Percentiles rank a stretch among this genome's conserved stretches.
phyloP scores from a whole-genome alignment of 2,113 vertebrate genomes.

The Alethe diademata region DNA sequence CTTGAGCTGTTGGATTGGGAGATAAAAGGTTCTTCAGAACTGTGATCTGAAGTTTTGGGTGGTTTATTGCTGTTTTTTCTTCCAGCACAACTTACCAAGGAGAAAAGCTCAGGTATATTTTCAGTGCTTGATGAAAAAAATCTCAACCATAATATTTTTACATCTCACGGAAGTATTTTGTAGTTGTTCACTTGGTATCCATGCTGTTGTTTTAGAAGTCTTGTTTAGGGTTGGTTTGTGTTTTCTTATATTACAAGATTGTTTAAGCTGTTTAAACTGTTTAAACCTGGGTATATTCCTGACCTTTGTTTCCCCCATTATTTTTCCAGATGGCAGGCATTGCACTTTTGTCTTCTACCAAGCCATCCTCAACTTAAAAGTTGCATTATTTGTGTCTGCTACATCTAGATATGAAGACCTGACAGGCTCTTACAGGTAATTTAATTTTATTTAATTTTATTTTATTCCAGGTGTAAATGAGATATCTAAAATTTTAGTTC shows the following conservation, averaged over 20 bases:
- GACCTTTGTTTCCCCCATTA: background rate
- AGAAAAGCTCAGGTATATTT: background rate
- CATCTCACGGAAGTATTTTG: background rate
- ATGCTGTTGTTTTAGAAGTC: background rate
- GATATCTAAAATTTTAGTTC: background rate
- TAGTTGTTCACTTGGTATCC: background rate
- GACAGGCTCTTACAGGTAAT: background rate
- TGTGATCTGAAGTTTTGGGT: background rate
- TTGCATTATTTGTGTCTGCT: background rate
- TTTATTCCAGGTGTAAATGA: background rate
- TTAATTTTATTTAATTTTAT: background rate
- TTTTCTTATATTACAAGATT: background rate
- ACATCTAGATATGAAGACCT: background rate
- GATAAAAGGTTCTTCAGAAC: conserved; percentile 23
- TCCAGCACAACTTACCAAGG: background rate
- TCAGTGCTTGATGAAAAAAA: background rate
- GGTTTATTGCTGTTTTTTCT: background rate
- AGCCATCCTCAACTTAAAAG: background rate
- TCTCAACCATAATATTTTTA: background rate
- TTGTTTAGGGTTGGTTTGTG: background rate
- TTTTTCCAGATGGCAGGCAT: background rate
- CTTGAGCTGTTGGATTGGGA: background rate
- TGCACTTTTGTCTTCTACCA: background rate
- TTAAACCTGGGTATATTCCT: background rate
- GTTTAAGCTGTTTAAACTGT: background rate